Conservation (phyloP, 2,113 vertebrate genomes). For the Telmatochromis bifrenatus region DNA sequence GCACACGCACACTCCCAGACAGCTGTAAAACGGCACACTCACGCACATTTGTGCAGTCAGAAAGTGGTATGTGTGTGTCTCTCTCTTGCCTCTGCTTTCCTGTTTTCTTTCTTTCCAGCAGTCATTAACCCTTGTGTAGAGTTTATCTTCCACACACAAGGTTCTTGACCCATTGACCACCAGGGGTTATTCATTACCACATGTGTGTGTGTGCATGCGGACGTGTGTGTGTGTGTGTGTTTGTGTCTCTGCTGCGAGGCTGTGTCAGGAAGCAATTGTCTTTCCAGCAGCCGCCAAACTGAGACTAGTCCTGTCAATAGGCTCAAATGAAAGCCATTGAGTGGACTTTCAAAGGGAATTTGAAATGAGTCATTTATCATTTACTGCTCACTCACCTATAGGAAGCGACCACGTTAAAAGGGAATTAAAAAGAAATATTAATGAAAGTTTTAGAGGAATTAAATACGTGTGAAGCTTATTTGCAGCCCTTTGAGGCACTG, state of each 20-base stretch:
- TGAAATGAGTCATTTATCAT: conserved; percentile 40
- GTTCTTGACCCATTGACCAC: conserved; percentile 54
- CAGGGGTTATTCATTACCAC: conserved; percentile 54
- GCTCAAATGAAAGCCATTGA: conserved; percentile 28
- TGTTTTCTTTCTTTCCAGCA: conserved; percentile 21
- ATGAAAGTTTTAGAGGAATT: background rate
- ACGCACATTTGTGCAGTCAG: background rate
- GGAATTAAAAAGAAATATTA: background rate
- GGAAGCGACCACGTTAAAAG: background rate
- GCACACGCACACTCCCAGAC: background rate
- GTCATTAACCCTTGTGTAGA: conserved; percentile 55
- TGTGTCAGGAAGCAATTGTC: conserved; percentile 9
- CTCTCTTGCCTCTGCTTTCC: background rate
- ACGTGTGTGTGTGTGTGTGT: background rate
- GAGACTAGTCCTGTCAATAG: conserved; percentile 34
- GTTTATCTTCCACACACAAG: conserved; percentile 53
- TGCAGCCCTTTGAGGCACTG: background rate
- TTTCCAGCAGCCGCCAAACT: conserved; percentile 22
- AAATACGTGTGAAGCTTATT: background rate
- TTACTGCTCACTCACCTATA: background rate
- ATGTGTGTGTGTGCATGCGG: background rate
- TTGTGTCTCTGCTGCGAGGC: background rate
- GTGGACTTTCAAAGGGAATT: conserved; percentile 2
- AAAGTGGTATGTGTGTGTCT: background rate
- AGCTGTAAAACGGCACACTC: background rate